These are phyloP conservation scores for Cyprinodon variegatus DNA, from an alignment of 2,113 vertebrate species.

Conservation along the genomic window DNA sequence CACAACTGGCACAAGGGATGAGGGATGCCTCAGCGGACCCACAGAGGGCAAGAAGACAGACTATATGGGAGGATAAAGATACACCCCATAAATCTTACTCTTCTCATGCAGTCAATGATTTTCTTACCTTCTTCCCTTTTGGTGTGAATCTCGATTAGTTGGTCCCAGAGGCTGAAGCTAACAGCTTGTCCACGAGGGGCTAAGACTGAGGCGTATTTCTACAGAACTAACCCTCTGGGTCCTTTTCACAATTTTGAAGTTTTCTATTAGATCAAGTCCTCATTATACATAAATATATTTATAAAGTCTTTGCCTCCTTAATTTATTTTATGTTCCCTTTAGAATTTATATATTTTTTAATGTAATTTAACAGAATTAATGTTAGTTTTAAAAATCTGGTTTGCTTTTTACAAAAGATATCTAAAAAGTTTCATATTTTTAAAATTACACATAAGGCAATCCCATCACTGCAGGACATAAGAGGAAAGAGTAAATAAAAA, in stretches of 20 bases:
- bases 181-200: not conserved
- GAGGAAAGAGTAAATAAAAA: too few relatives aligned
- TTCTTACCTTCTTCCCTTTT: not conserved
- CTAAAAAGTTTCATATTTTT: not conserved
- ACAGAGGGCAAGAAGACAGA: conserved; percentile 17
- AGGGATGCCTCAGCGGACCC: conserved; percentile 30
- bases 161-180: not conserved
- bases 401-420: not conserved
- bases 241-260: not conserved
- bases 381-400: not conserved
- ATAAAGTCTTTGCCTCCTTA: not conserved
- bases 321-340: too few relatives aligned
- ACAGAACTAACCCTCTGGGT: not conserved
- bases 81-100: conserved; percentile 43
- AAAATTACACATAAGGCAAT: not conserved
- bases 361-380: not conserved
- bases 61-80: conserved; percentile 17
- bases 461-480: too few relatives aligned
- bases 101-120: not conserved
- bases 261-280: not conserved
- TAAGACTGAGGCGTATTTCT: not conserved
- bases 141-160: not conserved
- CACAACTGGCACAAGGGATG: conserved; percentile 31
- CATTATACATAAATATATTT: not conserved
- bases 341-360: too few relatives aligned